Base-by-base conservation (phyloP, 2,113 vertebrate species). In the Corydoras maculifer region DNA sequence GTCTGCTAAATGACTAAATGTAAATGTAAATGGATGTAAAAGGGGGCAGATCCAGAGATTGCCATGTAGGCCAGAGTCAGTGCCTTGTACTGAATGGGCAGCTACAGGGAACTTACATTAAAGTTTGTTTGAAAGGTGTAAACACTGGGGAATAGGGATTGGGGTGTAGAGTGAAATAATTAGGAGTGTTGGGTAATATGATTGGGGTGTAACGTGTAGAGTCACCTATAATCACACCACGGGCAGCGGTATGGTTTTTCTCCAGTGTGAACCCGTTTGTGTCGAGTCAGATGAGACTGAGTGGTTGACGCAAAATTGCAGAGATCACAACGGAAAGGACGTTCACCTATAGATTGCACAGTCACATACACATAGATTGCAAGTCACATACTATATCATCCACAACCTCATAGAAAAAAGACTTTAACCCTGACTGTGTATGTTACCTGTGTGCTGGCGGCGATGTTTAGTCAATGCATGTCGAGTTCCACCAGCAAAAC, bases 161-260 rank as follows among this genome's bases (percentile, higher is more conserved):
- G 18, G 18, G 18, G 18, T 25, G 18, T 25, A 25, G 18, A 25
- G 18, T 25, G 18, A 25, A 25, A 25, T 25, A 25, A 25, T 25
- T 2, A 25, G 18, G 18, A 25, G 18, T 25, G 18, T 25, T 25
- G 18, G 18, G 18, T 25, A 25, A 25, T 25, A 1, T 25, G 18
- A 25, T 8, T 43, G 35, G 3, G 58, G 25, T n/a, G 29, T 29
- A 15, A 15, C 8, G 32, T 4, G 43, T 48, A 62, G 2, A 15
- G 31, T 61, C 92, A 99, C 97, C 97, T 98, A 93, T 99, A 99
- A 86, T 99, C 94, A 84, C 97, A 99, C 96, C 97, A 99, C 84
- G 97, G 97, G 86, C 97, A 99, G 77, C 93, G 91, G 86, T 98
- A 98, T 4, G 97, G 97, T 82, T 99, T 99, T 85, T 99, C 97